Percentiles rank a stretch among this genome's conserved stretches.
phyloP scores from a whole-genome alignment of 2,888 invertebrate species.

The Alloscopus bannaensis region DNA sequence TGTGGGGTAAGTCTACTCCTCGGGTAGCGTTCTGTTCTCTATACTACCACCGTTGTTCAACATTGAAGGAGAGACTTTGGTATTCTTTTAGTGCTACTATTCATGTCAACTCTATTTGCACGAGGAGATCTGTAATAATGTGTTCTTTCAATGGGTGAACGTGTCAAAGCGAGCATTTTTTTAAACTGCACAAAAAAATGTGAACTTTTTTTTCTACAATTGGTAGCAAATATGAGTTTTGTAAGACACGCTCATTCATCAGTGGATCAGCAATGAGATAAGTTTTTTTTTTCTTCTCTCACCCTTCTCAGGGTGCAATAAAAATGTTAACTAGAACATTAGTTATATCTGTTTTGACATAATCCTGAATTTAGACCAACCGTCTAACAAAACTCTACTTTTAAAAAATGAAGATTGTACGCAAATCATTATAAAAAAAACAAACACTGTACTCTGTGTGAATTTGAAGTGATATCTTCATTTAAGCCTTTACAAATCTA shows the following conservation, averaged over 20 bases:
- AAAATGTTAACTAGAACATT: conserved; percentile 5
- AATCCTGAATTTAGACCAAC: conserved; percentile 8
- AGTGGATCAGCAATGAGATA: background rate
- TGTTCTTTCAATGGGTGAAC: background rate
- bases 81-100: background rate
- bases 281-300: background rate
- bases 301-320: background rate
- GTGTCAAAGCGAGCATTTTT: background rate
- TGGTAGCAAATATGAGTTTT: too few species aligned
- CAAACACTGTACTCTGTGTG: background rate
- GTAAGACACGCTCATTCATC: too few species aligned
- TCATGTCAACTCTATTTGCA: background rate
- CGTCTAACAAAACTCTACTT: background rate
- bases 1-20: background rate
- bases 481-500: background rate
- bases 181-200: background rate
- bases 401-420: background rate
- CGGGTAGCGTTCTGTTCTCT: background rate
- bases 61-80: background rate
- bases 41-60: background rate
- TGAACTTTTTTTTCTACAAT: background rate
- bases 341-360: conserved; percentile 15
- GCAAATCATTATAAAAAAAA: background rate
- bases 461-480: conserved; percentile 3
- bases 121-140: background rate